These are phyloP conservation scores for Drosophila micromelanica DNA, from an alignment of 1,140 invertebrate genomes.

Conservation along the genomic window DNA sequence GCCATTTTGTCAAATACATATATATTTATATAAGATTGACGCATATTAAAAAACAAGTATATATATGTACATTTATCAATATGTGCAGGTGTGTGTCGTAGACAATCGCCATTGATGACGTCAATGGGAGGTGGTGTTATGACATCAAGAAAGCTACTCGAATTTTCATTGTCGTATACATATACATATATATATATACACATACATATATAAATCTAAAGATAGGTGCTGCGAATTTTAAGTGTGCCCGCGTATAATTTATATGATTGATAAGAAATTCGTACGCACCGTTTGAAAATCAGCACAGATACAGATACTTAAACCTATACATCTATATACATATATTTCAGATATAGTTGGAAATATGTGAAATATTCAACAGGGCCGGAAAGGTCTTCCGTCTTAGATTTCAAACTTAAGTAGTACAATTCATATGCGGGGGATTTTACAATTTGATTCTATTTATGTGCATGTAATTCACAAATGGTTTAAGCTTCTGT, in stretches of 20 bases:
- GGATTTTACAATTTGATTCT: too few species aligned
- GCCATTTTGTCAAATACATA: background rate
- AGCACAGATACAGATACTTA: conserved; percentile 27
- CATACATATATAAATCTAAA: conserved; percentile 1
- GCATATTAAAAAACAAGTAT: too few species aligned
- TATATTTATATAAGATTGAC: background rate
- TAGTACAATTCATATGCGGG: too few species aligned
- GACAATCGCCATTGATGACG: conserved; percentile 57
- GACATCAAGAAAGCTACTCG: conserved; percentile 54
- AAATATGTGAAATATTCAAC: background rate
- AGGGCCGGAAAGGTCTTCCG: too few species aligned
- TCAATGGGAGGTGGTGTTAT: conserved; percentile 59
- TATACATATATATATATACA: conserved; percentile 8
- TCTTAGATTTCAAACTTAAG: too few species aligned
- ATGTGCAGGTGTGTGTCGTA: too few species aligned
- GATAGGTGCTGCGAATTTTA: conserved; percentile 21
- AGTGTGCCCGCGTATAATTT: conserved; percentile 52
- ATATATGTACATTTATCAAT: too few species aligned
- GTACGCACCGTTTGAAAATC: conserved; percentile 48
- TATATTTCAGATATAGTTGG: background rate
- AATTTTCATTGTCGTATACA: conserved; percentile 45
- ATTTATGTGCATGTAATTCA: too few species aligned
- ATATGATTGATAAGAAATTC: conserved; percentile 61
- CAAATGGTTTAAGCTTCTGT: too few species aligned
- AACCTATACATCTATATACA: background rate